Conservation (phyloP, 2,113 vertebrate species). For the Pavo muticus region DNA sequence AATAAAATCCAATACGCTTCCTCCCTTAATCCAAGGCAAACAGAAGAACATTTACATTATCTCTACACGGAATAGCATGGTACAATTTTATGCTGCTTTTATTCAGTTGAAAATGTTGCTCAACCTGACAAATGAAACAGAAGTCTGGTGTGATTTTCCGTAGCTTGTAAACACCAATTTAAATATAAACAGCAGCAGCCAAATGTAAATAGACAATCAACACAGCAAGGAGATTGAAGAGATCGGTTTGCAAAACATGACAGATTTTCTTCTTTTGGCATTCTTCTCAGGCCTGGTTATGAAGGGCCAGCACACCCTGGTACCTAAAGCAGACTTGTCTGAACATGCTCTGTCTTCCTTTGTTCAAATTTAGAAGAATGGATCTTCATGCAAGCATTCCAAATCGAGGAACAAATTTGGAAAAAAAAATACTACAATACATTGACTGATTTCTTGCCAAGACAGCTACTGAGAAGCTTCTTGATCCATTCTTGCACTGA, state of each 20-base stretch:
- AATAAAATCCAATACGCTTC: conserved; percentile 18
- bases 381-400: conserved; percentile 82
- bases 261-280: conserved; percentile 36
- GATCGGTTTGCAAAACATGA: conserved; percentile 53
- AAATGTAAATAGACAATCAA: conserved; percentile 61
- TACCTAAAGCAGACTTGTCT: conserved; percentile 78
- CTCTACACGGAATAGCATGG: neutral
- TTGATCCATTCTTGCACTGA: conserved; percentile 60
- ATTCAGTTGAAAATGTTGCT: conserved; percentile 59
- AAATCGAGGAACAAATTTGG: conserved; percentile 83
- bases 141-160: conserved; percentile 55
- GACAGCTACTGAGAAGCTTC: conserved; percentile 68
- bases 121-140: conserved; percentile 68
- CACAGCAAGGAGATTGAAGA: conserved; percentile 46
- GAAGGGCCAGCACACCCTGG: conserved; percentile 66
- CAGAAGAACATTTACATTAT: conserved; percentile 39
- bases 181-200: conserved; percentile 56
- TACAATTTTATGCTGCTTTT: conserved; percentile 28
- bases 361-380: conserved; percentile 80
- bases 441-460: conserved; percentile 81
- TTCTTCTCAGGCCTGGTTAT: conserved; percentile 57
- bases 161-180: conserved; percentile 60
- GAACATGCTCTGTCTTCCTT: conserved; percentile 81
- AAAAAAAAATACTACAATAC: conserved; percentile 81
- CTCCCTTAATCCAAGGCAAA: conserved; percentile 31